Evolutionary conservation across 2,888 invertebrate species (phyloP).

Genomic region (Halictus quadricinctus): DNA sequence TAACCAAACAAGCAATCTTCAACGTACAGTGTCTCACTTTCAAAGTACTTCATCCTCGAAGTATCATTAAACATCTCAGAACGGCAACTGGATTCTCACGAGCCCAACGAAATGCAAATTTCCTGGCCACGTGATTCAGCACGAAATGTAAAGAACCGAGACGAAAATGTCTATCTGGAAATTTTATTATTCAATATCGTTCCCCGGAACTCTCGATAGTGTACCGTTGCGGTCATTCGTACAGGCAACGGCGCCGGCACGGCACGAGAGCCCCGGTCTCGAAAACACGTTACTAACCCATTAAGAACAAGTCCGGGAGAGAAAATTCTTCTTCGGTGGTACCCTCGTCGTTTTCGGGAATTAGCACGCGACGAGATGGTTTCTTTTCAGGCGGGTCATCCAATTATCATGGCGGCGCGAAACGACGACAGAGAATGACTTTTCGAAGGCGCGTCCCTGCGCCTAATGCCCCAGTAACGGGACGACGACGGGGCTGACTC

Average conservation of each 20-base stretch:
- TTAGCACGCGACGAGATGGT: neutral
- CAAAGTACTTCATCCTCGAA: neutral
- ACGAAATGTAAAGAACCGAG: no score
- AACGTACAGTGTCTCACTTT: neutral
- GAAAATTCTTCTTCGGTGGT: neutral
- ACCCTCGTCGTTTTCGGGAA: neutral
- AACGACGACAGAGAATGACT: constrained; percentile 42
- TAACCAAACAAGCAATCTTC: neutral
- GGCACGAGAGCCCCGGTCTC: neutral
- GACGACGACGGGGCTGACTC: constrained; percentile 44
- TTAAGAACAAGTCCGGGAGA: neutral
- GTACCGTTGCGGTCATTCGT: neutral
- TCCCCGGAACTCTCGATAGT: neutral
- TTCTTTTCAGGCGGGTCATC: neutral
- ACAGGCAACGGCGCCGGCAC: neutral
- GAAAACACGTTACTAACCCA: constrained; percentile 15
- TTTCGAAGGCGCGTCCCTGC: constrained; percentile 48
- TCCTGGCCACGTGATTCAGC: neutral
- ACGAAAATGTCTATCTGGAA: neutral
- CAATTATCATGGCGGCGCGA: constrained; percentile 49
- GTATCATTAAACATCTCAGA: neutral
- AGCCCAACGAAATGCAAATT: neutral
- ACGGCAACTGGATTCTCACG: neutral
- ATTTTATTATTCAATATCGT: neutral
- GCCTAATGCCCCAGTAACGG: constrained; percentile 79